Base-by-base conservation (phyloP, 2,113 vertebrate genomes). In the Xiphorhynchus elegans region DNA sequence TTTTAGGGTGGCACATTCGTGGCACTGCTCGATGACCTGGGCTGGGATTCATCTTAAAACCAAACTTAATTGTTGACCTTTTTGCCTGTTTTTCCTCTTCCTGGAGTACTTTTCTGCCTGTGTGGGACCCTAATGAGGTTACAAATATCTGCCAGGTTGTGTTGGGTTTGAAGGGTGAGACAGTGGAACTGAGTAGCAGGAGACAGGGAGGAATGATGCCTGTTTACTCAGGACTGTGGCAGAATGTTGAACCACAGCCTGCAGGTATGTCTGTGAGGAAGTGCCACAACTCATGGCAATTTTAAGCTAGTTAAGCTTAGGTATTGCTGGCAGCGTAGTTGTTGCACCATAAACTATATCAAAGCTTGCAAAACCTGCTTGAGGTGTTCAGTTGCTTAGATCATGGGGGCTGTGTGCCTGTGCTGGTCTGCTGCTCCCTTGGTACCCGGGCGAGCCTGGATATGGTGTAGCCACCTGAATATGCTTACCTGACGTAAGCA, bases 341-440 rank as follows among this genome's bases (percentile, higher is more conserved):
- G 5, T 84, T 95, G 52, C 26, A 33, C 50, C 28, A 23, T 13
- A 47, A 52, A 31, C 37, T 77, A 7, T 35, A 77, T n/a, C 8
- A 55, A 33, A 84, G 14, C 60, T 52, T 89, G 84, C 64, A 81
- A 56, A 96, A 96, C 89, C 89, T 95, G 93, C 74, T 69, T 28
- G 77, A 79, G 93, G 5, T 68, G 69, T 64, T 91, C 15, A 29
- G 28, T 39, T n/a, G n/a, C 53, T 78, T 44, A 14, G 56, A 4
- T 52, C 21, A 0, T 5, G 25, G 53, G 68, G 88, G 23, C 33
- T 69, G 23, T 17, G 2, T 76, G 84, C 53, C 52, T 46, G 5
- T 12, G 17, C 63, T 62, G 37, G 1, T 42, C 21, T 69, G 33
- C 40, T 39, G 53, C 62, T 76, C 26, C 42, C 35, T 12, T 23